These are phyloP conservation scores for Monochamus saltuarius DNA, from an alignment of 1,140 invertebrate genomes.

Conservation along the genomic window DNA sequence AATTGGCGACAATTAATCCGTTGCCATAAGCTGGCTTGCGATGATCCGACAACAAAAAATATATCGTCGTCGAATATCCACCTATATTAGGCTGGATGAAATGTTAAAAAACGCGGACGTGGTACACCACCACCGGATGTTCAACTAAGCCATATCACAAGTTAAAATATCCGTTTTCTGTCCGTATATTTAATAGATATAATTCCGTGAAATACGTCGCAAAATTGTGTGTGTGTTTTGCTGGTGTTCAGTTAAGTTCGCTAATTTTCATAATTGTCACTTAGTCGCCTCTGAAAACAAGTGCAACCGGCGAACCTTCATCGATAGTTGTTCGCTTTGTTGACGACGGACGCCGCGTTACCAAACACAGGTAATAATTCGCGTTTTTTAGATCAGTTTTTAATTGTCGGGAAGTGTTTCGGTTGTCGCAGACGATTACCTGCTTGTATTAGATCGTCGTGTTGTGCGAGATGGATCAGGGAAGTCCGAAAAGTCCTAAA, in stretches of 20 bases:
- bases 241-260: neutral
- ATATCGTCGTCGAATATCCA: too few species aligned
- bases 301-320: conserved; percentile 9
- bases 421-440: conserved; percentile 4
- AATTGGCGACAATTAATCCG: too few species aligned
- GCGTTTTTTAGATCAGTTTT: conserved; percentile 3
- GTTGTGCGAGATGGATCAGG: conserved; percentile 2
- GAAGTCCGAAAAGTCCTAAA: conserved; percentile 12
- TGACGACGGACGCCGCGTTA: conserved; percentile 14
- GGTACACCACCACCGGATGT: conserved; percentile 10
- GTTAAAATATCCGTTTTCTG: conserved; percentile 18
- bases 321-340: conserved; percentile 4
- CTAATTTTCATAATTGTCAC: conserved; percentile 11
- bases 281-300: conserved; percentile 8
- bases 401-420: conserved; percentile 12
- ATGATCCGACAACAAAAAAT: too few species aligned
- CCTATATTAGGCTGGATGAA: too few species aligned
- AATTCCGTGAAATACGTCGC: neutral
- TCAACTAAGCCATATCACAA: conserved; percentile 10
- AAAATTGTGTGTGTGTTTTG: neutral
- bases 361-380: conserved; percentile 14
- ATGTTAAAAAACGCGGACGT: conserved; percentile 1
- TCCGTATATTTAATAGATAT: neutral
- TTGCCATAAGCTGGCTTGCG: too few species aligned
- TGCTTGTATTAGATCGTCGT: neutral